Evolutionary conservation across 2,797 vertebrate species (phyloP), one percentile per base, ranked within the genome.

Genomic region (Tinamus major): DNA sequence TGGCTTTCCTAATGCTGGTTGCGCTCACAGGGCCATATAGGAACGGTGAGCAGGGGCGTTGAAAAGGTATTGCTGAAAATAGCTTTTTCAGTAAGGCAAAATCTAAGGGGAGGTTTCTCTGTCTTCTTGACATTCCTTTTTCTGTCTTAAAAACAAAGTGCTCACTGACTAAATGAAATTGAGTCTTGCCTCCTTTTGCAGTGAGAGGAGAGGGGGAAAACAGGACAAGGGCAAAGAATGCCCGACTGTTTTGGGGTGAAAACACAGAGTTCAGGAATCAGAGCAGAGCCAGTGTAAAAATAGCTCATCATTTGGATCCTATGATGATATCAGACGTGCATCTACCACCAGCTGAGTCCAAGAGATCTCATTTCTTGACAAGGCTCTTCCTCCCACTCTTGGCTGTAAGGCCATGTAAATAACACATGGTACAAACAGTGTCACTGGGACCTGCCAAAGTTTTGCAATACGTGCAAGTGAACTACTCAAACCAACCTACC

Each of bases 391-490:
- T 90, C 75, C 87, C 79, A 62, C 92, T 90, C 86, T 85, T 92
- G 84, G 46, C 81, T 35, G 71, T 94, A 85, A 94, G 68, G 61
- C 69, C 81, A 62, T 41, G 72, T 79, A 95, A 96, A 94, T 80
- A 93, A 93, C n/a, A 71, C 23, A 85, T 2, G 53, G 68, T 51
- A 85, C 79, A 77, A 91, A 68, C 56, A 55, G 76, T 65, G 23
- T 71, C 88, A 82, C 41, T 80, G 67, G 81, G 75, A 93, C 88
- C 26, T 69, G 93, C 33, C 76, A 68, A 83, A 89, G 88, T 85
- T 94, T 96, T 95, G 88, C 92, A 96, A 95, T 92, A 92, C 88
- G 64, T 79, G 46, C 46, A 89, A 70, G 84, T 75, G 71, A 94
- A 85, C 64, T 87, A 79, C 37, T 87, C 70, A 93, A 93, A 58